Conservation (phyloP, 2,797 vertebrate genomes). For the Cossypha dichroa region DNA sequence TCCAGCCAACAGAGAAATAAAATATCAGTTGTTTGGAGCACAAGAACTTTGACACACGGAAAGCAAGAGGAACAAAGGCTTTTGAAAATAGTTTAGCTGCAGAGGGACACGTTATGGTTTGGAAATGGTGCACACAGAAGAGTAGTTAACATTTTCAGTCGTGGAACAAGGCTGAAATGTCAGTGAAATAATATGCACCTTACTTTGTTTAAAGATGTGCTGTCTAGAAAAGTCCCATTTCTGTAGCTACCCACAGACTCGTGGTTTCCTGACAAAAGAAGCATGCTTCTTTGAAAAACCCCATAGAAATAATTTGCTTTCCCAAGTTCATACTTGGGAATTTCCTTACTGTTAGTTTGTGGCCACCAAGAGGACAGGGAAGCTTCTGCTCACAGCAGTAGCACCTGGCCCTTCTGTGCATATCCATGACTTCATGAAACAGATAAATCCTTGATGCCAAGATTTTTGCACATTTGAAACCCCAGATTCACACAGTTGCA, state of each 20-base stretch:
- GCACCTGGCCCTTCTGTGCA: not conserved
- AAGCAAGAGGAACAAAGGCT: not conserved
- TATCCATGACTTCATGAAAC: not conserved
- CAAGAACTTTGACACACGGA: not conserved
- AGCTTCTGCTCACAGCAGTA: not conserved
- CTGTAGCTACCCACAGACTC: not conserved
- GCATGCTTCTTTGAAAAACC: not conserved
- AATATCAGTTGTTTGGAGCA: not conserved
- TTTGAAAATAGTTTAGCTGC: not conserved
- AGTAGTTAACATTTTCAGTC: not conserved
- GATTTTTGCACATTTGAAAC: not conserved
- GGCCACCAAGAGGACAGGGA: not conserved
- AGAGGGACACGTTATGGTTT: fast-evolving
- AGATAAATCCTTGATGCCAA: fast-evolving
- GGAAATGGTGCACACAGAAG: not conserved
- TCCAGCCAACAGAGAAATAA: constrained; percentile 35
- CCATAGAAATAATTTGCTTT: not conserved
- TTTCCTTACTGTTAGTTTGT: not conserved
- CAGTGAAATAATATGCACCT: not conserved
- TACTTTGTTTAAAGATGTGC: not conserved
- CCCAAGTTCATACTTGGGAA: not conserved
- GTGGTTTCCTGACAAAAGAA: fast-evolving
- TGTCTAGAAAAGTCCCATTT: not conserved
- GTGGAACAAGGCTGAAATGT: not conserved
- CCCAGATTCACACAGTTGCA: not conserved